A percentile compares a stretch with the other conserved stretches of the same genome.
Evolutionary conservation across 2,888 invertebrate species (phyloP).

Genomic region (Latrodectus elegans): DNA sequence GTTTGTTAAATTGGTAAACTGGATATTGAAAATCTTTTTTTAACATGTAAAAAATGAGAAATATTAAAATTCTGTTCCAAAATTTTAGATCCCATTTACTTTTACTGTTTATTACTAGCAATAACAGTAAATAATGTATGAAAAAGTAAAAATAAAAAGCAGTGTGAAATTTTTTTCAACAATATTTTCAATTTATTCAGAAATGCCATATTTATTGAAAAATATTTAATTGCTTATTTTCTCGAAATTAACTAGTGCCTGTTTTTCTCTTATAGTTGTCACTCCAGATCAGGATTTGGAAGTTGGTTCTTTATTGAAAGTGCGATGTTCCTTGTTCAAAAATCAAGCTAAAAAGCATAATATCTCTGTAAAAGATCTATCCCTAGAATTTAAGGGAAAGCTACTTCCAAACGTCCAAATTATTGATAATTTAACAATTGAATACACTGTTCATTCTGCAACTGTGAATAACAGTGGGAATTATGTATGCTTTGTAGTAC

Average conservation of each 20-base stretch:
- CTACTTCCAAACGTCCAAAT: neutral
- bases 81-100: too few species aligned
- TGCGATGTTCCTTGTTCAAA: slow-evolving; percentile 26
- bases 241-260: neutral
- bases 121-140: too few species aligned
- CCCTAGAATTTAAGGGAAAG: neutral
- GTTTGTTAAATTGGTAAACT: too few species aligned
- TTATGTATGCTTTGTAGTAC: slow-evolving; percentile 52
- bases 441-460: slow-evolving; percentile 38
- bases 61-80: too few species aligned
- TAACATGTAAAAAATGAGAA: too few species aligned
- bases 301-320: slow-evolving; percentile 11
- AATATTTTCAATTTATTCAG: too few species aligned
- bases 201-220: too few species aligned
- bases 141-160: too few species aligned
- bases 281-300: slow-evolving; percentile 38
- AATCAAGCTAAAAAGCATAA: neutral
- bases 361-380: slow-evolving; percentile 23
- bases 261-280: slow-evolving; percentile 26
- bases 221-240: too few species aligned
- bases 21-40: too few species aligned
- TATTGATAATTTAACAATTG: slow-evolving; percentile 16
- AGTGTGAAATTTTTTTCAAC: too few species aligned
- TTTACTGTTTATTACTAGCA: too few species aligned
- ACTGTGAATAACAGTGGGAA: slow-evolving; percentile 41